Conservation (phyloP, 2,113 vertebrate species). For the Pituophis catenifer region DNA sequence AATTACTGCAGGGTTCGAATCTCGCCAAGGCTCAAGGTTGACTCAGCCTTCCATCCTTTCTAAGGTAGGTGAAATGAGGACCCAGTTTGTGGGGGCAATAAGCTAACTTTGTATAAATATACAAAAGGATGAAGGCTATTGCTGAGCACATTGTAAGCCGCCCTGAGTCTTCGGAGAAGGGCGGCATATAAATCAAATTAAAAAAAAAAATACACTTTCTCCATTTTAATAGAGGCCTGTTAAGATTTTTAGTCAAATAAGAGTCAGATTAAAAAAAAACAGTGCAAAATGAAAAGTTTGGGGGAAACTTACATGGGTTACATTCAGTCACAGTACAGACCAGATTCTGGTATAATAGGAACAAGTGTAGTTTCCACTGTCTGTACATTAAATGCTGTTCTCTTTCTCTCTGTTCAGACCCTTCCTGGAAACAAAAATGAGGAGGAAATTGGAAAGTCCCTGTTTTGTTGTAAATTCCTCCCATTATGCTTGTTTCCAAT, state of each 20-base stretch:
- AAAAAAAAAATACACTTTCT: not conserved
- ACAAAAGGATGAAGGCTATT: too few species aligned
- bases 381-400: not conserved
- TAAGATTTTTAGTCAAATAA: not conserved
- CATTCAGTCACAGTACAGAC: not conserved
- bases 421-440: not conserved
- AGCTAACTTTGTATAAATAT: too few species aligned
- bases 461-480: not conserved
- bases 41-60: too few species aligned
- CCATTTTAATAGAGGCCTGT: not conserved
- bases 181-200: too few species aligned
- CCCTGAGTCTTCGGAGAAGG: too few species aligned
- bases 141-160: too few species aligned
- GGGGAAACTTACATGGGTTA: not conserved
- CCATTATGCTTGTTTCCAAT: not conserved
- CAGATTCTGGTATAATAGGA: not conserved
- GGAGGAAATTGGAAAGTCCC: not conserved
- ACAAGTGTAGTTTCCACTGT: not conserved
- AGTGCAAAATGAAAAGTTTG: not conserved
- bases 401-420: not conserved
- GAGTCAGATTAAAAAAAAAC: not conserved
- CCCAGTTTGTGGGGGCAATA: too few species aligned
- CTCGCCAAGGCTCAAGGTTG: too few species aligned
- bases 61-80: too few species aligned
- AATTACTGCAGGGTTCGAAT: too few species aligned